Evolutionary conservation across 1,140 invertebrate species (phyloP).

Genomic region (Plutomurus gul): DNA sequence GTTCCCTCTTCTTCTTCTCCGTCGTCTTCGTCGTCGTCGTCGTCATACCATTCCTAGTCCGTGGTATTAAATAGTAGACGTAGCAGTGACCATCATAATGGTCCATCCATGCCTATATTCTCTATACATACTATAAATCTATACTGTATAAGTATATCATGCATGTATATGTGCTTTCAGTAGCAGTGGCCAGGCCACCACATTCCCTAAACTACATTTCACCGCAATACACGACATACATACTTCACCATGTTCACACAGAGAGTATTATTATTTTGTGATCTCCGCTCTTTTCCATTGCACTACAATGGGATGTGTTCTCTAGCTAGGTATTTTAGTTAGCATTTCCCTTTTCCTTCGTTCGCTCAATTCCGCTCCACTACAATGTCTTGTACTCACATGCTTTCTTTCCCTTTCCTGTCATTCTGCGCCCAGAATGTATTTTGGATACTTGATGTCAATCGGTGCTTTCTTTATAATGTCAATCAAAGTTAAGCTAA

Average conservation of each 20-base stretch:
- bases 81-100: no score
- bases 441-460: not conserved
- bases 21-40: no score
- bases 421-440: not conserved
- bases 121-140: no score
- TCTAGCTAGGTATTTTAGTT: not conserved
- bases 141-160: no score
- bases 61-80: no score
- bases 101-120: no score
- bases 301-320: not conserved
- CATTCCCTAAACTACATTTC: no score
- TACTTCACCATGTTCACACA: not conserved
- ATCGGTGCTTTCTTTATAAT: not conserved
- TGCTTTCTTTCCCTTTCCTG: not conserved
- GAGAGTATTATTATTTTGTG: not conserved
- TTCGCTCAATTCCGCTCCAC: not conserved
- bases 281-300: not conserved
- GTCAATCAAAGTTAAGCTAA: not conserved
- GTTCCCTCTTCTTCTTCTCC: no score
- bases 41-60: no score
- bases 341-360: not conserved
- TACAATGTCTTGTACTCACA: not conserved
- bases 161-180: no score
- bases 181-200: no score
- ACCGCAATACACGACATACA: no score